A percentile compares a stretch with the other conserved stretches of the same genome.
phyloP scores from a whole-genome alignment of 2,888 invertebrate species.

The Nymphalis polychloros region DNA sequence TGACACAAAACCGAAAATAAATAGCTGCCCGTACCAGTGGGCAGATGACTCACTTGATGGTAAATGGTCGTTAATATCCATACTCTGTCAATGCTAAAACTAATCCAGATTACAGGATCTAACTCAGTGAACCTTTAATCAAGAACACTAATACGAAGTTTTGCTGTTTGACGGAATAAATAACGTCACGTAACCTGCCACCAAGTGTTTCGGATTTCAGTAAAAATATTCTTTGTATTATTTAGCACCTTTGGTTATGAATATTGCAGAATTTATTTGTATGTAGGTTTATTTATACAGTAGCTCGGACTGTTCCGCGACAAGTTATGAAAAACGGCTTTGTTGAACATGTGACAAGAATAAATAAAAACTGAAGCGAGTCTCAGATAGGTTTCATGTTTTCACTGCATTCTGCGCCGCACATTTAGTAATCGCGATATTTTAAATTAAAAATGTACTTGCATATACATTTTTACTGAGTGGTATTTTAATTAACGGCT shows the following conservation, averaged over 20 bases:
- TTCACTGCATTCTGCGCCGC: not conserved
- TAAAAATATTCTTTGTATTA: not conserved
- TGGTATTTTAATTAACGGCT: conserved; percentile 17
- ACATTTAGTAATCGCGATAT: not conserved
- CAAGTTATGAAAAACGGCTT: conserved; percentile 13
- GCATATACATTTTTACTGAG: conserved; percentile 3
- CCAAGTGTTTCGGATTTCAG: not conserved
- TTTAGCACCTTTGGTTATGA: not conserved
- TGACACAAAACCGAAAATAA: too few species aligned
- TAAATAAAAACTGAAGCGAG: conserved; percentile 14
- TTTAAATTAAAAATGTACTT: conserved; percentile 13
- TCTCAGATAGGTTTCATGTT: conserved; percentile 4
- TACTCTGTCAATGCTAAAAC: too few species aligned
- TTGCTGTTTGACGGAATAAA: too few species aligned
- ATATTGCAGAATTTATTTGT: conserved; percentile 12
- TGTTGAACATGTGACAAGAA: conserved; percentile 8
- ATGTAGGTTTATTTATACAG: conserved; percentile 14
- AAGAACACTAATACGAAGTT: too few species aligned
- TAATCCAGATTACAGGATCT: too few species aligned
- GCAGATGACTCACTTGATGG: too few species aligned
- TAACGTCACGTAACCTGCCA: too few species aligned
- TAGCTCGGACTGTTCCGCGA: conserved; percentile 6
- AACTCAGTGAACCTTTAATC: too few species aligned
- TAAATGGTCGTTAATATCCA: too few species aligned
- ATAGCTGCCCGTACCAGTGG: too few species aligned